Conservation (phyloP, 2,113 vertebrate genomes). For the Pluvialis apricaria region DNA sequence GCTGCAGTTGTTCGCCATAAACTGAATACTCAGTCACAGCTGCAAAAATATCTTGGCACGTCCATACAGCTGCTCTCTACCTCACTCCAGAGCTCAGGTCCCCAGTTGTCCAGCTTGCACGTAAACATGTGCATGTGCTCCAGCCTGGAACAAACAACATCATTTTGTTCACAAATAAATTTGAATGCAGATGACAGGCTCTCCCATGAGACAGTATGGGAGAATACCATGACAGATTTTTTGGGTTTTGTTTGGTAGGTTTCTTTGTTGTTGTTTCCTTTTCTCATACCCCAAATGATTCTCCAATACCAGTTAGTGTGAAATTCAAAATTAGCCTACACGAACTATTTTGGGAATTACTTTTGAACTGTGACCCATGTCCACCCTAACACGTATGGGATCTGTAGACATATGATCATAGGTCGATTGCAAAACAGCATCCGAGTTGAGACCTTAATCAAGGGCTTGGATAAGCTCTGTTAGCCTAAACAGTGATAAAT, state of each 20-base stretch:
- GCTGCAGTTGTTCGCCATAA: neutral
- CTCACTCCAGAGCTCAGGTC: neutral
- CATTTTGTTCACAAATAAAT: neutral
- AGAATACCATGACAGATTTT: neutral
- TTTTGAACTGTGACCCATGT: neutral
- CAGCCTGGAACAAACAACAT: neutral
- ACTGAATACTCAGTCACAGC: neutral
- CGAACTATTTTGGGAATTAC: neutral
- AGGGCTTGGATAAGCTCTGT: neutral
- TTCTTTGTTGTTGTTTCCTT: no score
- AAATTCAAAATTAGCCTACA: neutral
- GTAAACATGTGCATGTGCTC: neutral
- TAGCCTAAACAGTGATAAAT: neutral
- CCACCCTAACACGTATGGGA: fast-evolving
- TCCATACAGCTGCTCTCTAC: neutral
- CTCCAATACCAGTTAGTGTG: neutral
- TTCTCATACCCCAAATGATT: neutral
- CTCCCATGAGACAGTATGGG: neutral
- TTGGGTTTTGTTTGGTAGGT: fast-evolving
- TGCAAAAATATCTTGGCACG: neutral
- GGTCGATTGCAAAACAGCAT: neutral
- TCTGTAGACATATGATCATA: neutral
- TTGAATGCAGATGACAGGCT: neutral
- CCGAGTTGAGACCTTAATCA: fast-evolving
- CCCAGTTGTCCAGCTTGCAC: neutral